Percentiles rank a stretch among this genome's conserved stretches.
These are phyloP conservation scores for Synergus laeviventris DNA, from an alignment of 2,888 invertebrate species.

Conservation along the genomic window DNA sequence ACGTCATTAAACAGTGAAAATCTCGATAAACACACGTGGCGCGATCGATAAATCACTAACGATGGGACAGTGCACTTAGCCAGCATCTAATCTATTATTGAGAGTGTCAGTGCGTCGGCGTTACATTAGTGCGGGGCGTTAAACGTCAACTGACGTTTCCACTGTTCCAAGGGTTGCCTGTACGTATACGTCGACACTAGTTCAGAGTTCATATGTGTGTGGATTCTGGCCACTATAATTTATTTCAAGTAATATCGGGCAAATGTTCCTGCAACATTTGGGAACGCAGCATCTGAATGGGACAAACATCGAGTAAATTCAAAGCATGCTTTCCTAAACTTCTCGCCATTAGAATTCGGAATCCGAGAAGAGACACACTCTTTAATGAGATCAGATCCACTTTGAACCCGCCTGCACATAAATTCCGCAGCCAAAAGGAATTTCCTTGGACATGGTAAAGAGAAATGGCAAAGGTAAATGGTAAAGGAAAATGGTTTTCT, in stretches of 20 bases:
- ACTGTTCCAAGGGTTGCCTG: not conserved
- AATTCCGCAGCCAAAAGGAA: slow-evolving; percentile 14
- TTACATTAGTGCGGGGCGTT: slow-evolving; percentile 63
- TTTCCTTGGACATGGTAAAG: too few relatives aligned
- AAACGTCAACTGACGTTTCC: slow-evolving; percentile 57
- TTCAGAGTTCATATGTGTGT: not conserved
- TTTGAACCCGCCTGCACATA: slow-evolving; percentile 1
- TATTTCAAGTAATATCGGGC: slow-evolving; percentile 17
- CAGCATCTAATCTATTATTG: slow-evolving; percentile 73
- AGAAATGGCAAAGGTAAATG: too few relatives aligned
- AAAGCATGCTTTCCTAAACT: slow-evolving; percentile 9
- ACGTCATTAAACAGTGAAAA: slow-evolving; percentile 15
- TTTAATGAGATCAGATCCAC: not conserved
- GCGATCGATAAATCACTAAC: slow-evolving; percentile 43
- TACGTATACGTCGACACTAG: not conserved
- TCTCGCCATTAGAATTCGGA: not conserved
- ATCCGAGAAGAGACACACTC: not conserved
- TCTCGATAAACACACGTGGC: slow-evolving; percentile 30
- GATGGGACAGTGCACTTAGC: slow-evolving; percentile 67
- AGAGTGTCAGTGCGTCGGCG: slow-evolving; percentile 66
- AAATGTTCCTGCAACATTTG: slow-evolving; percentile 12
- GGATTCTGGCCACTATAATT: not conserved
- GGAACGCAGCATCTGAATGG: not conserved
- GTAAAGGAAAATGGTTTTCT: too few relatives aligned
- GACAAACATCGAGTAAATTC: slow-evolving; percentile 14